A percentile compares a stretch with the other conserved stretches of the same genome.
Conservation (phyloP, 2,797 vertebrate genomes). For the Phataginus tricuspis region DNA sequence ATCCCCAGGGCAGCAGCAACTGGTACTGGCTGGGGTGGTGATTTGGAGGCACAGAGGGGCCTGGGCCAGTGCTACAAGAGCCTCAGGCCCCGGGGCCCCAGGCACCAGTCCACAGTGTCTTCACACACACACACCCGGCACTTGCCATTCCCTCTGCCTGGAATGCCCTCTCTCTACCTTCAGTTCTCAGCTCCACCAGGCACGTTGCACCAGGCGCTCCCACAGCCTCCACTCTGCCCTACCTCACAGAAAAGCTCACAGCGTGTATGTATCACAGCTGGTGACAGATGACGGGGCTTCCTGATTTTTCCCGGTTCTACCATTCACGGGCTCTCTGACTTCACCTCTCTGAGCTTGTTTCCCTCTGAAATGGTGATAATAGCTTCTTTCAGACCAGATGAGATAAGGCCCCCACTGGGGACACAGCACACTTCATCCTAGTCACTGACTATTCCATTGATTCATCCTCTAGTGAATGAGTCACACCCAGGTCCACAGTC, state of each 20-base stretch:
- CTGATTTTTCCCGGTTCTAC: not conserved
- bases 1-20: not conserved
- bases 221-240: not conserved
- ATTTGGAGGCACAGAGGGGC: not conserved
- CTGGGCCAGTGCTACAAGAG: not conserved
- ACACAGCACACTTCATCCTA: not conserved
- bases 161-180: not conserved
- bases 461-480: too few relatives aligned
- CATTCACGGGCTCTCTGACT: not conserved
- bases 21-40: too few relatives aligned
- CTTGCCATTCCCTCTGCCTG: not conserved
- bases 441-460: fast-evolving
- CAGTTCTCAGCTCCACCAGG: not conserved
- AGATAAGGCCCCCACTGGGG: not conserved
- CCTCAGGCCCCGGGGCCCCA: fast-evolving
- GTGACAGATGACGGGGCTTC: too few relatives aligned
- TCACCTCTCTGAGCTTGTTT: not conserved
- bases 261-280: too few relatives aligned
- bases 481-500: too few relatives aligned
- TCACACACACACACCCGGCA: not conserved
- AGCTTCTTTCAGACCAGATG: not conserved
- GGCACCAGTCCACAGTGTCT: fast-evolving
- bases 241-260: not conserved
- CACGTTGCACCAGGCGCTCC: not conserved
- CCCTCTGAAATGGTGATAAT: not conserved